Base-by-base conservation (phyloP, 92 coral and sea anemone genomes). In the Galaxea fascicularis region DNA sequence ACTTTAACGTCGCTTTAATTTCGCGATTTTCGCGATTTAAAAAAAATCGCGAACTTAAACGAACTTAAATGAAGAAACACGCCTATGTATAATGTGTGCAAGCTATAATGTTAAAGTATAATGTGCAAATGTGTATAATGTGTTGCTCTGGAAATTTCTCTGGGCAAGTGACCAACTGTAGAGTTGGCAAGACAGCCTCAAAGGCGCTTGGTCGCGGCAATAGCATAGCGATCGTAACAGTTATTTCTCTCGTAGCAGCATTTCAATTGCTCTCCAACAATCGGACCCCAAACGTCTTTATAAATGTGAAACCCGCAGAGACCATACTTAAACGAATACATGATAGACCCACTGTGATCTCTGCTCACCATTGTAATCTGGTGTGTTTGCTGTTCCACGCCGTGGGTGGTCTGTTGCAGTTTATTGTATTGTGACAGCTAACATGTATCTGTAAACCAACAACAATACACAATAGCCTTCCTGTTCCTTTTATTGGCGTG, bases 101-200 rank as follows among this genome's bases (percentile, higher is more conserved):
- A 62, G 68, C 30, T 62, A n/a, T n/a, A 62, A 21, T n/a, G 30
- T 62, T 5, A 62, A 62, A 62, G 25, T 62, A n/a, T 27, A 62
- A 21, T 62, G 30, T 62, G 26, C n/a, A n/a, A n/a, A n/a, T n/a
- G n/a, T n/a, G n/a, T n/a, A n/a, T n/a, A n/a, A n/a, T 62, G 68
- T 62, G 68, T 62, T 62, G 68, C 68, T 62, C 15, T 62, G 68
- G 15, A 62, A n/a, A n/a, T n/a, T n/a, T n/a, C n/a, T n/a, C n/a
- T 81, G 4, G 87, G 90, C 51, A 90, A 81, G 64, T 90, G 93
- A 28, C 93, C 93, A 68, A 90, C 82, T 59, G 74, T 71, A n/a
- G 83, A 73, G 58, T 80, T 41, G 27, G 82, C 82, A 45, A 85
- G 73, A 25, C 73, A 87, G 31, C 87, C 87, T 25, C 52, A 80